Conservation (phyloP, 2,113 vertebrate species). For the Oceanites oceanicus region DNA sequence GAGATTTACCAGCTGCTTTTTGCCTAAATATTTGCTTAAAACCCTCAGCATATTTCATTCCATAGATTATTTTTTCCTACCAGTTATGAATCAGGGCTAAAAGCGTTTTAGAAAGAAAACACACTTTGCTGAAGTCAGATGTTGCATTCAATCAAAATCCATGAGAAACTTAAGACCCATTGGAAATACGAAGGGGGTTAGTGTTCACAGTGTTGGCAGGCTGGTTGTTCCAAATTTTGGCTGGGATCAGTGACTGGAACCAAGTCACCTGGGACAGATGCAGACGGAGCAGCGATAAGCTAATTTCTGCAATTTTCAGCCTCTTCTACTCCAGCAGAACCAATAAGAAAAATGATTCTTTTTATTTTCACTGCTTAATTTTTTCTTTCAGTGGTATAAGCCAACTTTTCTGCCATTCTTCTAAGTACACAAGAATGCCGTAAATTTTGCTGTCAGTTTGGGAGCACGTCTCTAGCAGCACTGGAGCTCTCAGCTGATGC, state of each 20-base stretch:
- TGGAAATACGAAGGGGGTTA: not conserved
- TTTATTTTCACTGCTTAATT: not conserved
- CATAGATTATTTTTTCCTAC: conserved; percentile 46
- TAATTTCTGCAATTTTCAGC: not conserved
- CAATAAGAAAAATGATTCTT: not conserved
- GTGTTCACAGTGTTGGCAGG: not conserved
- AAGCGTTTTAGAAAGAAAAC: conserved; percentile 42
- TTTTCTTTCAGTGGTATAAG: not conserved
- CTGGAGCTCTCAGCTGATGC: not conserved
- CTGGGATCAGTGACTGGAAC: not conserved
- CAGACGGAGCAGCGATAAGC: not conserved
- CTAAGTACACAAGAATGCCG: no score
- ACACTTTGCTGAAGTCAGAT: conserved; percentile 13
- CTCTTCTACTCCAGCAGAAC: not conserved
- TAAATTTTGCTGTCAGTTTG: not conserved
- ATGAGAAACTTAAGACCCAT: not conserved
- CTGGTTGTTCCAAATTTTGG: not conserved
- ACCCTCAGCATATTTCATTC: conserved; percentile 38
- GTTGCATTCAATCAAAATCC: conserved; percentile 2
- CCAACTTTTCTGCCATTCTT: not conserved
- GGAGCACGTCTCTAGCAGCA: not conserved
- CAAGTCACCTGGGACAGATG: not conserved
- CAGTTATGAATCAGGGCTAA: conserved; percentile 42
- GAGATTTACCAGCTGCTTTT: conserved; percentile 63
- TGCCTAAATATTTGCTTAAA: conserved; percentile 66